Evolutionary conservation across 2,797 vertebrate genomes (phyloP).

Genomic region (Nasua narica): DNA sequence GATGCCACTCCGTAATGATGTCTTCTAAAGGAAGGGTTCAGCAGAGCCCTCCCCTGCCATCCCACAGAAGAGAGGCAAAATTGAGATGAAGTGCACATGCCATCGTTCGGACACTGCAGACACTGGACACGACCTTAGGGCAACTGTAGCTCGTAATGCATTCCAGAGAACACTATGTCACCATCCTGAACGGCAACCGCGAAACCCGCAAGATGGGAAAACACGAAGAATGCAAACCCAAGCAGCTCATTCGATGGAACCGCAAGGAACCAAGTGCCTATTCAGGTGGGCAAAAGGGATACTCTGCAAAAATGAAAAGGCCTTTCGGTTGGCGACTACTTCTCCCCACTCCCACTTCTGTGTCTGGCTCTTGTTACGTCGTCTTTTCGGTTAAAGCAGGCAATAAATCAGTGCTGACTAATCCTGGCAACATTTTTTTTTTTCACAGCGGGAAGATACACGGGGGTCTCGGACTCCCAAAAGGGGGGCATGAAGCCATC

Average conservation of each 20-base stretch:
- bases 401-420: neutral
- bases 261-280: rapidly evolving
- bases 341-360: neutral
- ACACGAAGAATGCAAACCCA: neutral
- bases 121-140: neutral
- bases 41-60: rapidly evolving
- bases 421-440: neutral
- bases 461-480: neutral
- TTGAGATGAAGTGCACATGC: neutral
- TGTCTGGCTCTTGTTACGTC: neutral
- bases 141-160: neutral
- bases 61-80: neutral
- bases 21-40: neutral
- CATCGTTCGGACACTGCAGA: neutral
- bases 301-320: neutral
- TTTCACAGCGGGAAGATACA: neutral
- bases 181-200: rapidly evolving
- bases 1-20: neutral
- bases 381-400: neutral
- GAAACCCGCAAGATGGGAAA: neutral
- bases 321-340: rapidly evolving
- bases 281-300: too few species aligned
- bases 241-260: rapidly evolving
- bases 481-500: too few species aligned
- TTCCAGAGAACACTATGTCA: rapidly evolving